Conservation (phyloP, 2,888 invertebrate genomes). For the Melinaea menophilus region DNA sequence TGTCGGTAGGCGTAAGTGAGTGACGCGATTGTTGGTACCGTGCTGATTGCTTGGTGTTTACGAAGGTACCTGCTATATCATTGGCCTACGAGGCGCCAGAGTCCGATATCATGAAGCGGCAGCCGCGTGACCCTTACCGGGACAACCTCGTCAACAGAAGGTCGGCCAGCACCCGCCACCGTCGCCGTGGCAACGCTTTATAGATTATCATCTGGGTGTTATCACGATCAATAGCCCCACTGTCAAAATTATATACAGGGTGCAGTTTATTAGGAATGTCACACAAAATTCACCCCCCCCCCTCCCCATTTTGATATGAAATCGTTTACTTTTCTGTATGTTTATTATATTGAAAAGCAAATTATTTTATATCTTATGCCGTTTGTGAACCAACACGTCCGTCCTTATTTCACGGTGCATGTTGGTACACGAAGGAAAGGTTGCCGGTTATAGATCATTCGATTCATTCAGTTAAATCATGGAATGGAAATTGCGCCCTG, state of each 20-base stretch:
- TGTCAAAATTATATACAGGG: constrained; percentile 35
- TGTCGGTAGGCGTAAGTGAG: constrained; percentile 51
- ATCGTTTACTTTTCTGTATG: constrained; percentile 19
- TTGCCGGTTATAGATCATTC: background rate
- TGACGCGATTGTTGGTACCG: constrained; percentile 47
- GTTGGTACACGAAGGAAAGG: background rate
- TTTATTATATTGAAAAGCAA: too few species aligned
- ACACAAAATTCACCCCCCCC: constrained; percentile 8
- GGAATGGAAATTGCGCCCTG: constrained; percentile 29
- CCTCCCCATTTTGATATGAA: constrained; percentile 5
- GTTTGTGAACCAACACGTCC: background rate
- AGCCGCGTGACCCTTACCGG: constrained; percentile 97
- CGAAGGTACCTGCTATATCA: constrained; percentile 98
- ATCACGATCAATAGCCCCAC: constrained; percentile 62
- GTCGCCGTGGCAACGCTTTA: constrained; percentile 50
- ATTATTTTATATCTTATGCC: too few species aligned
- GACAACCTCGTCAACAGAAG: constrained; percentile 99
- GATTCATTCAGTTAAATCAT: constrained; percentile 24
- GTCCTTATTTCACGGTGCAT: background rate
- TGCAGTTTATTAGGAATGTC: constrained; percentile 16
- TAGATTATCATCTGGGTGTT: constrained; percentile 68
- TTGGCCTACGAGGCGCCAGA: constrained; percentile 99
- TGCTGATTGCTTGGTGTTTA: constrained; percentile 78
- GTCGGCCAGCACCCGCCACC: constrained; percentile 77
- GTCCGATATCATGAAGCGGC: constrained; percentile 99